phyloP scores from a whole-genome alignment of 2,797 vertebrate genomes.

The Cryptoblepharus egeriae region DNA sequence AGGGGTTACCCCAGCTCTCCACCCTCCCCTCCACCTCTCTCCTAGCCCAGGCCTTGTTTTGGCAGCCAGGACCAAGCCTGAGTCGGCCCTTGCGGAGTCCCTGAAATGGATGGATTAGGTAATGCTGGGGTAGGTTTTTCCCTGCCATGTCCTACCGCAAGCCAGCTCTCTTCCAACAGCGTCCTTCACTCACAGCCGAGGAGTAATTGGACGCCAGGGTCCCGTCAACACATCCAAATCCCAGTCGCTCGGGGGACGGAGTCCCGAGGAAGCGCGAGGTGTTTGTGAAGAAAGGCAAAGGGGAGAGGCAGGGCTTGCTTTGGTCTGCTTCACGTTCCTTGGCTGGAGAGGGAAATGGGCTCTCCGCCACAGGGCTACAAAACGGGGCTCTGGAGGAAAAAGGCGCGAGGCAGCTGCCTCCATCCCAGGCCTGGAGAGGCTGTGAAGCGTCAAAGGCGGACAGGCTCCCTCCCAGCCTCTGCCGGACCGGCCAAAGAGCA shows the following conservation, averaged over 20 bases:
- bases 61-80: not conserved
- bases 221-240: slow-evolving; percentile 21
- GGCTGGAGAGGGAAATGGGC: not conserved
- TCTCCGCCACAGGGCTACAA: not conserved
- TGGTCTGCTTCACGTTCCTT: not conserved
- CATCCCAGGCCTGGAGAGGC: not conserved
- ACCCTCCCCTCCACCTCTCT: too few relatives aligned
- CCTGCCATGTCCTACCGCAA: slow-evolving; percentile 10
- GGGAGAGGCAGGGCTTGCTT: not conserved
- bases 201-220: not conserved
- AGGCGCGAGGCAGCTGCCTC: not conserved
- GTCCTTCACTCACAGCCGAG: not conserved
- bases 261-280: not conserved
- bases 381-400: not conserved
- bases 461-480: not conserved
- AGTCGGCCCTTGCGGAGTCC: accelerated
- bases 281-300: slow-evolving; percentile 25
- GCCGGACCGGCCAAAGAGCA: not conserved
- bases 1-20: too few relatives aligned
- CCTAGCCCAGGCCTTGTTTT: too few relatives aligned
- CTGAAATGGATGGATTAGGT: not conserved
- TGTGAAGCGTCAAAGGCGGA: slow-evolving; percentile 1
- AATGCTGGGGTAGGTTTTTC: slow-evolving; percentile 1
- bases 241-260: not conserved
- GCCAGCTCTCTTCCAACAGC: not conserved